Base-by-base conservation (phyloP, 2,113 vertebrate species). In the Sphyrna mokarran region DNA sequence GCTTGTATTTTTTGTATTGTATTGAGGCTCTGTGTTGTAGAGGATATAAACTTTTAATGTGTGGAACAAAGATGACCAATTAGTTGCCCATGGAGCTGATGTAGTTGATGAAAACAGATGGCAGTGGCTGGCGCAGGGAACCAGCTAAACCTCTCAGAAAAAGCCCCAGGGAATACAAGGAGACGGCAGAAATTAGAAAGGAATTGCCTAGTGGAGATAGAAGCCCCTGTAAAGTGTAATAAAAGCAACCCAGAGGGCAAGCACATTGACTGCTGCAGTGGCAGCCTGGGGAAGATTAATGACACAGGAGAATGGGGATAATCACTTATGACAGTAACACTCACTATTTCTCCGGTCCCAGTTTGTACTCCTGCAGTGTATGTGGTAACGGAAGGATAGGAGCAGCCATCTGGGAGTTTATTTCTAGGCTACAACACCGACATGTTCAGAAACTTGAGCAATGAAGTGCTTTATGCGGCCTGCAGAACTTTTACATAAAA, bases 101-200 rank as follows among this genome's bases (percentile, higher is more conserved):
- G 61, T 63, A n/a, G 58, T 93, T 93, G 90, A 93, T 66, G 90
- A 66, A 93, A 93, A 93, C 58, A 66, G 29, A n/a, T 93, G 58
- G 33, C 61, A 93, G 90, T 2, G 9, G 58, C 29, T n/a, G 33
- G 90, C 61, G 29, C 90, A 66, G 33, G 29, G 61, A 58, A 66
- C 58, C 90, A 29, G 61, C 29, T 69, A 69, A 94, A 94, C n/a
- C 29, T 9, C 8, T 43, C 91, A 94, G 63, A 94, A 69, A 37
- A 69, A 68, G 40, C 91, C 63, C 91, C 22, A 1, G 18, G n/a
- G 63, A 69, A 33, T 40, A 23, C 10, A 29, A 69, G n/a, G 63
- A 69, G 63, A 43, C 63, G 2, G 91, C 68, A 10, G 22, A 94
- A 94, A 94, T 94, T 94, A 94, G 37, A 69, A 94, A 69, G 91